These are phyloP conservation scores for Epinotia bilunana DNA, from an alignment of 2,888 invertebrate genomes.

Conservation along the genomic window DNA sequence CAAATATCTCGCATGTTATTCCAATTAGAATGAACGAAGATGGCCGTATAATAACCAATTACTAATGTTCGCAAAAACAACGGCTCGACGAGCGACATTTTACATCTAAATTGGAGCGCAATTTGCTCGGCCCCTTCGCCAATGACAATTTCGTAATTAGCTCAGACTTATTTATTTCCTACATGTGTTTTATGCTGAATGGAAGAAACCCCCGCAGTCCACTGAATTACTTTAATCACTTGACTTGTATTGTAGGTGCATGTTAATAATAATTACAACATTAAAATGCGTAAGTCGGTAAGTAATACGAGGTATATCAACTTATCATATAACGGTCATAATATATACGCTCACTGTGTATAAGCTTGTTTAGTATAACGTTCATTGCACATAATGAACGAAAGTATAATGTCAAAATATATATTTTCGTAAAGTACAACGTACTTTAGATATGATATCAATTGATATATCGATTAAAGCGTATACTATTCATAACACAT, in stretches of 20 bases:
- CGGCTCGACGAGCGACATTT: constrained; percentile 60
- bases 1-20: constrained; percentile 45
- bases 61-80: constrained; percentile 65
- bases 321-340: too few species aligned
- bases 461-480: too few species aligned
- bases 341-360: too few species aligned
- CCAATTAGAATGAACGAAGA: constrained; percentile 57
- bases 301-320: too few species aligned
- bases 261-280: constrained; percentile 9
- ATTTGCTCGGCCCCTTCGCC: constrained; percentile 65
- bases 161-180: constrained; percentile 64
- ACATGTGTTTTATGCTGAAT: constrained; percentile 37
- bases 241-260: background rate
- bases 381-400: too few species aligned
- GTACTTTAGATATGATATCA: too few species aligned
- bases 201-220: constrained; percentile 14
- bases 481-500: too few species aligned
- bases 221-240: constrained; percentile 28
- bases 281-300: background rate
- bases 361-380: too few species aligned
- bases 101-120: constrained; percentile 73
- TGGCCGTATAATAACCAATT: constrained; percentile 61
- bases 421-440: too few species aligned
- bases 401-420: too few species aligned
- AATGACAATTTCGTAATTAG: constrained; percentile 73